Base-by-base conservation (phyloP, 1,140 invertebrate genomes). In the Papilio glaucus region DNA sequence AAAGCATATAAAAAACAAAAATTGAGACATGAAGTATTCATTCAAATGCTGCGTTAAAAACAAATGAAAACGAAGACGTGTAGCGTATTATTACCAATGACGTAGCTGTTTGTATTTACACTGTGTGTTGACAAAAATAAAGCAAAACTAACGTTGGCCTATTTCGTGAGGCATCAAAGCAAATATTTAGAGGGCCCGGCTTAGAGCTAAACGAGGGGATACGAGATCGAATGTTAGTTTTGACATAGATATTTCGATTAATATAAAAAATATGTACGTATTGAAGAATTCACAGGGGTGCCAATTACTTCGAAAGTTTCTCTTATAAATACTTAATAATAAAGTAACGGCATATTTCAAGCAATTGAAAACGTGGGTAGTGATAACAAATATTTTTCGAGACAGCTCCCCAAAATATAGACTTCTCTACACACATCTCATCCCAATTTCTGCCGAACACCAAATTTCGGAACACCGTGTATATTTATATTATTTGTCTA, bases 61-160 rank as follows among this genome's bases (percentile, higher is more conserved):
- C 3, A 12, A 53, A 41, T 24, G 21, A 49, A 21, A 15, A 45
- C 3, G 2, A 33, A 33, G 6, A 33, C 21, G 21, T 57, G 21
- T 45, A n/a, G 13, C 29, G 29, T 33, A 33, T 33, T 57, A 57
- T 57, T 57, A 24, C 18, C 42, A 45, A 45, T 18, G n/a, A 18
- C 42, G 6, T 18, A 24, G 21, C 49, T 33, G 2, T 57, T 26
- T 26, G 49, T 45, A n/a, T 57, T 49, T 37, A 61, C 13, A 37
- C n/a, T 15, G n/a, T 61, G 24, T 37, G 13, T 5, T 6, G 62
- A 65, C 18, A 21, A 7, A 65, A 65, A 65, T 21, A 21, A 63
- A 63, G 15, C 61, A 39, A 38, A 65, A 65, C 62, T 38, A 65
- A 65, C 33, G 62, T 39, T 65, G 12, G 10, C 33, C 62, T 39